phyloP scores from a whole-genome alignment of 2,888 invertebrate genomes.

The Drosophila engyochracea region DNA sequence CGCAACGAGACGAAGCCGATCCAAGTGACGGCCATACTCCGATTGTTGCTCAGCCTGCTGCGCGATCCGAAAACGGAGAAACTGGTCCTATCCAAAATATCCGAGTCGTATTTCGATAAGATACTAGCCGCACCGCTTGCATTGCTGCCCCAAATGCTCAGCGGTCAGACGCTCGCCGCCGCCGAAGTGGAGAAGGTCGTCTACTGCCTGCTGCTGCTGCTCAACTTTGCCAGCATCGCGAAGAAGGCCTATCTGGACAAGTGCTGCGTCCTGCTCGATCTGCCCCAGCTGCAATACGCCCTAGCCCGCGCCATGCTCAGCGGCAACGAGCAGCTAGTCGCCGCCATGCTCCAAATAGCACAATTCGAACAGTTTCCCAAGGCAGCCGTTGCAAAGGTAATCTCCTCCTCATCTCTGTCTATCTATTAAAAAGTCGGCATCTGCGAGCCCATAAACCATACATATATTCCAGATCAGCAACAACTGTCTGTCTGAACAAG shows the following conservation, averaged over 20 bases:
- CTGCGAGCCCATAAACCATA: too few relatives aligned
- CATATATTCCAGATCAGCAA: too few relatives aligned
- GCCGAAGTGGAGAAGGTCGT: conserved; percentile 81
- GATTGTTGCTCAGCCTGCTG: conserved; percentile 75
- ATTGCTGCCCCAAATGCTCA: conserved; percentile 69
- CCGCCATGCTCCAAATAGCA: conserved; percentile 83
- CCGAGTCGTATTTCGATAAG: conserved; percentile 84
- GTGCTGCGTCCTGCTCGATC: conserved; percentile 77
- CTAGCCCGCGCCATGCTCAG: conserved; percentile 83
- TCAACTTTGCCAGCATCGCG: conserved; percentile 83
- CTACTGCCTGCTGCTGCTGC: conserved; percentile 79
- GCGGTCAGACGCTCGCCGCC: conserved; percentile 54
- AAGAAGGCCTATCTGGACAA: conserved; percentile 84
- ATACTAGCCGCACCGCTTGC: conserved; percentile 77
- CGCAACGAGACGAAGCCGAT: conserved; percentile 71
- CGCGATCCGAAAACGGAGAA: conserved; percentile 82
- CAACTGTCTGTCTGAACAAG: too few relatives aligned
- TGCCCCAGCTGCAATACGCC: conserved; percentile 82
- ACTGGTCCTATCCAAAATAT: conserved; percentile 82
- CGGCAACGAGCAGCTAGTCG: conserved; percentile 75
- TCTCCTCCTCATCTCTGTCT: not conserved
- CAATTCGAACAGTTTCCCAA: conserved; percentile 83
- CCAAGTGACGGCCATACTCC: conserved; percentile 78
- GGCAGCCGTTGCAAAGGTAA: conserved; percentile 80
- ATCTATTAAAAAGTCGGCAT: not conserved